phyloP scores from a whole-genome alignment of 1,140 invertebrate species.

The Maniola jurtina region DNA sequence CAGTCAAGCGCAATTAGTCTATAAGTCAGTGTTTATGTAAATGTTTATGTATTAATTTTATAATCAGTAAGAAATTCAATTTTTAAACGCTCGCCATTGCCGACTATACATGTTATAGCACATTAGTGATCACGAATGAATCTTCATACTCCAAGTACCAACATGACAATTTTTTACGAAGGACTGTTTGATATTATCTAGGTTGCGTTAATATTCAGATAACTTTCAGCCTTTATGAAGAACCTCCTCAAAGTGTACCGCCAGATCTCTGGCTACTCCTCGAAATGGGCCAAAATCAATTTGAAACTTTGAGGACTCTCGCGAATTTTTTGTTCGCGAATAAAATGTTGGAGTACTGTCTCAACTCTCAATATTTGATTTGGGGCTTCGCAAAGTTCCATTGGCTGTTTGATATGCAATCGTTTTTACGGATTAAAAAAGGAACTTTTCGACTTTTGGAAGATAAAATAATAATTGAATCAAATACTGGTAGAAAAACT shows the following conservation, averaged over 20 bases:
- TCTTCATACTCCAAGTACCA: too few species aligned
- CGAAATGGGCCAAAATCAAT: slow-evolving; percentile 54
- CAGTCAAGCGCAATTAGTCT: too few species aligned
- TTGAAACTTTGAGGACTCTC: slow-evolving; percentile 42
- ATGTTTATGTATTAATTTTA: too few species aligned
- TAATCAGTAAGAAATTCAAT: too few species aligned
- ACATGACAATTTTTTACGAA: too few species aligned
- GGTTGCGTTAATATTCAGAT: too few species aligned
- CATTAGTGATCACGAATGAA: too few species aligned
- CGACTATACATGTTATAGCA: too few species aligned
- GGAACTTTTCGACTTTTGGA: not conserved
- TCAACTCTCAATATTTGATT: slow-evolving; percentile 9
- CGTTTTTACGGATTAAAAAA: not conserved
- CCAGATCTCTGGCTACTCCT: not conserved
- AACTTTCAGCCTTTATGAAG: not conserved
- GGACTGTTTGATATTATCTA: too few species aligned
- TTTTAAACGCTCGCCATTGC: too few species aligned
- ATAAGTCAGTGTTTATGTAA: too few species aligned
- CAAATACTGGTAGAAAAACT: not conserved
- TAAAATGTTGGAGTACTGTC: slow-evolving; percentile 14
- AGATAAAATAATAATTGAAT: not conserved
- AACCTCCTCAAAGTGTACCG: not conserved
- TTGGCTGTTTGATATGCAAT: slow-evolving; percentile 4
- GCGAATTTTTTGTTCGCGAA: slow-evolving; percentile 29
- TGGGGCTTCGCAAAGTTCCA: not conserved